Base-by-base conservation (phyloP, 2,113 vertebrate species). In the Gobiocypris rarus region DNA sequence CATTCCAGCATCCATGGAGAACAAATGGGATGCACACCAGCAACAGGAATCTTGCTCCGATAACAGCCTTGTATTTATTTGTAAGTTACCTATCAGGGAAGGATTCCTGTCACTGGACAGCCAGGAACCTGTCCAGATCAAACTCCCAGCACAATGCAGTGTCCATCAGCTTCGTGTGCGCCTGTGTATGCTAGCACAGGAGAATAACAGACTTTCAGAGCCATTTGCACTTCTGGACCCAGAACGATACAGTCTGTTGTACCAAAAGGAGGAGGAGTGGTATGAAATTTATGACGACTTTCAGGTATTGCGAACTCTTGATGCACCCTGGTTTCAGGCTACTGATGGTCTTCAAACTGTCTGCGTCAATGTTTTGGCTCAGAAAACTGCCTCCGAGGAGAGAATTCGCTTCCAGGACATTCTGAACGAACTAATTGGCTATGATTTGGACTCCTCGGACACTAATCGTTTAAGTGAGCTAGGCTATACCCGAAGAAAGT, bases 221-320 rank as follows among this genome's bases (percentile, higher is more conserved):
- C 90, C 91, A 17, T 89, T 94, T 70, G 86, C 86, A 9, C 83
- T 94, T n/a, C 81, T 93, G 63, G 90, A 93, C 84, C 93, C 94
- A 6, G 91, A 94, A 75, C 89, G 87, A 52, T 94, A 92, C 82
- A 87, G 86, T 24, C 87, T 95, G 24, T 84, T 95, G 0, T 95
- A 95, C 63, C 70, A 75, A 45, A 91, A 89, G 24, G 90, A 84
- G 0, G 81, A 71, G 0, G 90, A 93, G 17, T 93, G 90, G 92
- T 94, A 92, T 48, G 95, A 95, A 86, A 93, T 93, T 73, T 94
- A 93, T 2, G 94, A 95, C 58, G 91, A 94, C 86, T 93, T 88
- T 80, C 94, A 95, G 88, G 87, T 94, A 14, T 78, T 95, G 81
- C 83, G 89, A 87, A 94, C 94, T 0, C 84, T 95, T 26, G 92